These are phyloP conservation scores for Benthosema pterotum DNA, from an alignment of 2,797 vertebrate genomes.

Conservation along the genomic window DNA sequence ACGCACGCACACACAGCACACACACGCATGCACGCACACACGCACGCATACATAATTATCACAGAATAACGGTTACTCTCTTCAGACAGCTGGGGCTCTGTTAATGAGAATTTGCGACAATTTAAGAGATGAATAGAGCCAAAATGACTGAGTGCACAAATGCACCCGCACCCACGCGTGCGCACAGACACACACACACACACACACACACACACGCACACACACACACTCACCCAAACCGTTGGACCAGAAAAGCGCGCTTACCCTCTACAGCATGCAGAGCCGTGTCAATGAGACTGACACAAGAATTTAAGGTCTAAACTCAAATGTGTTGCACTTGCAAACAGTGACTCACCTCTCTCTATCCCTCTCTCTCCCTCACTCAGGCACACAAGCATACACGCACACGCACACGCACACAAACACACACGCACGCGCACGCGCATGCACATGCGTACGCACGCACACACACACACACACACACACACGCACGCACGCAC, in stretches of 20 bases:
- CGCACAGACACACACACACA: not conserved
- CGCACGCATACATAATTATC: constrained; percentile 1
- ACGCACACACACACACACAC: not conserved
- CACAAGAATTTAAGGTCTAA: constrained; percentile 12
- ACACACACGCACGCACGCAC: no score
- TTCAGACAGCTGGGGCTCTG: not conserved
- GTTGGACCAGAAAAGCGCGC: constrained; percentile 12
- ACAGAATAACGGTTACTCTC: constrained; percentile 12
- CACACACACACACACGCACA: constrained; percentile 6
- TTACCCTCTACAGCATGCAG: constrained; percentile 7
- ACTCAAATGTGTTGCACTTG: constrained; percentile 20
- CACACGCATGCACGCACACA: constrained; percentile 8
- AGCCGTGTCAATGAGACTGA: constrained; percentile 8
- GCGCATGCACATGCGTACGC: not conserved
- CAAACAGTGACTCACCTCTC: constrained; percentile 21
- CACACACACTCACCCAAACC: not conserved
- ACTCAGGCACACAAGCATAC: constrained; percentile 21
- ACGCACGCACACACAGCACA: not conserved
- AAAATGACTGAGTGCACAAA: constrained; percentile 4
- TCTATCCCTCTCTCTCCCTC: constrained; percentile 2
- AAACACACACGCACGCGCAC: not conserved
- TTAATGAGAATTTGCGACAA: constrained; percentile 19
- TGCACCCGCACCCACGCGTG: not conserved
- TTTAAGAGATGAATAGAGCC: constrained; percentile 34
- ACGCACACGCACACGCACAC: constrained; percentile 21